These are phyloP conservation scores for Neodontobutis hainanensis DNA, from an alignment of 2,113 vertebrate species.

Conservation along the genomic window DNA sequence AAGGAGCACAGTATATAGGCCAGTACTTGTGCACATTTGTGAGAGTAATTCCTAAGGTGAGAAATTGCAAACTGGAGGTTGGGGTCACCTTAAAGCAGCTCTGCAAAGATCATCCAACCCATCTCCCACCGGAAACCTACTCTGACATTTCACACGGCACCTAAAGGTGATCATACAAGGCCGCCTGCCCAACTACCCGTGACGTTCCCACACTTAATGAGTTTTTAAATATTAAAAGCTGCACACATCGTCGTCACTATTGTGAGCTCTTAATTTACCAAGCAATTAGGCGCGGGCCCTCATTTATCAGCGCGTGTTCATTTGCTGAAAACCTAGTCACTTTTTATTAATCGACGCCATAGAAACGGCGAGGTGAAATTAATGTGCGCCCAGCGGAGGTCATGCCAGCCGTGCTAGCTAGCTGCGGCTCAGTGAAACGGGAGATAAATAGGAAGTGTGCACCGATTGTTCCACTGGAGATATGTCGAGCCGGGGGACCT, in stretches of 20 bases:
- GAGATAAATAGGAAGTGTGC: slow-evolving; percentile 71
- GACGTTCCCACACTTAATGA: slow-evolving; percentile 91
- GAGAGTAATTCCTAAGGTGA: not conserved
- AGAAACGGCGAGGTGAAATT: slow-evolving; percentile 92
- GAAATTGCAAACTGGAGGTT: slow-evolving; percentile 2
- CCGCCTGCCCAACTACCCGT: slow-evolving; percentile 83
- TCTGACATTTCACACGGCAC: slow-evolving; percentile 55
- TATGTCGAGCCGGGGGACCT: slow-evolving; percentile 75
- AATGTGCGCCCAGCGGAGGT: slow-evolving; percentile 92
- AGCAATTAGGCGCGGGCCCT: slow-evolving; percentile 97
- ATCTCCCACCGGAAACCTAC: slow-evolving; percentile 37
- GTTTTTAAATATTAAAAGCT: slow-evolving; percentile 99
- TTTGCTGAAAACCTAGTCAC: slow-evolving; percentile 92
- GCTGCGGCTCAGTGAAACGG: slow-evolving; percentile 52
- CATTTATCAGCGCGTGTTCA: slow-evolving; percentile 96
- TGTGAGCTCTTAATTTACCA: slow-evolving; percentile 98
- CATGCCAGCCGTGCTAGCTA: slow-evolving; percentile 76
- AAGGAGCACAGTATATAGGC: not conserved
- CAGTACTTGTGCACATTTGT: not conserved
- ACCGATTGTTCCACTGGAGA: slow-evolving; percentile 80
- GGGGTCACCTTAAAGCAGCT: slow-evolving; percentile 28
- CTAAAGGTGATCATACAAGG: slow-evolving; percentile 66
- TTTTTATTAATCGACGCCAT: slow-evolving; percentile 97
- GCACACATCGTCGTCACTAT: slow-evolving; percentile 88
- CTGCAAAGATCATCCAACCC: slow-evolving; percentile 27